phyloP scores from a whole-genome alignment of 2,888 invertebrate genomes.

The Tinea trinotella region DNA sequence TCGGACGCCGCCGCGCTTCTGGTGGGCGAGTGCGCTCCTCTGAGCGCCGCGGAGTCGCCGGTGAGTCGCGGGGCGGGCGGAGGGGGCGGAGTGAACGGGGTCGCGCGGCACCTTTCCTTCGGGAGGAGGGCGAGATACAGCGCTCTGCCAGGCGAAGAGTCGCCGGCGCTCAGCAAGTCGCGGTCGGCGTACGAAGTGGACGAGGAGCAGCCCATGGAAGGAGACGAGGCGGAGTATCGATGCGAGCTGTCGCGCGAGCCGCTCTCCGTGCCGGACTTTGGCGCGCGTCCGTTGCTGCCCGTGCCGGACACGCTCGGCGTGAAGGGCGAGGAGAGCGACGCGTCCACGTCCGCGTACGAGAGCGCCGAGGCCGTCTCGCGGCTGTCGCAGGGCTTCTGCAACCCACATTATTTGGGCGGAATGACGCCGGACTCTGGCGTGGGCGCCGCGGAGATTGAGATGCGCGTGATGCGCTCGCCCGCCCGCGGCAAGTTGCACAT shows the following conservation, averaged over 20 bases:
- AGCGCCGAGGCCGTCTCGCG: constrained; percentile 79
- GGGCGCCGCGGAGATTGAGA: constrained; percentile 58
- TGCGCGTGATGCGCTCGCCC: constrained; percentile 57
- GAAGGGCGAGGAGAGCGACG: constrained; percentile 54
- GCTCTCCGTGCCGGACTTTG: constrained; percentile 82
- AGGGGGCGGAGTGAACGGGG: constrained; percentile 74
- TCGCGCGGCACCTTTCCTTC: constrained; percentile 80
- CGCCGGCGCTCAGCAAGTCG: constrained; percentile 70
- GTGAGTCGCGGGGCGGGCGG: constrained; percentile 37
- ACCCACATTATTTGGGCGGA: constrained; percentile 82
- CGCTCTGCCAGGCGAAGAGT: constrained; percentile 72
- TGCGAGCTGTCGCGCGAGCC: constrained; percentile 76
- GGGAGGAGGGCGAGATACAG: constrained; percentile 79
- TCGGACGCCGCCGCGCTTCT: constrained; percentile 79
- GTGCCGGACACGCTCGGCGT: not conserved
- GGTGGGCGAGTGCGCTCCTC: constrained; percentile 34
- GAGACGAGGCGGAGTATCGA: constrained; percentile 23
- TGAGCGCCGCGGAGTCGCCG: constrained; percentile 25
- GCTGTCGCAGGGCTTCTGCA: constrained; percentile 76
- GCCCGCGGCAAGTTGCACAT: constrained; percentile 46
- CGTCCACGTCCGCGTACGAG: constrained; percentile 82
- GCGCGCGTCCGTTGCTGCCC: constrained; percentile 74
- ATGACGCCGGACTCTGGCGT: constrained; percentile 78
- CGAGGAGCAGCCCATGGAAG: constrained; percentile 29
- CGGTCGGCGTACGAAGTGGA: constrained; percentile 70